These are phyloP conservation scores for Neofelis nebulosa DNA, from an alignment of 2,113 vertebrate species.

Conservation along the genomic window DNA sequence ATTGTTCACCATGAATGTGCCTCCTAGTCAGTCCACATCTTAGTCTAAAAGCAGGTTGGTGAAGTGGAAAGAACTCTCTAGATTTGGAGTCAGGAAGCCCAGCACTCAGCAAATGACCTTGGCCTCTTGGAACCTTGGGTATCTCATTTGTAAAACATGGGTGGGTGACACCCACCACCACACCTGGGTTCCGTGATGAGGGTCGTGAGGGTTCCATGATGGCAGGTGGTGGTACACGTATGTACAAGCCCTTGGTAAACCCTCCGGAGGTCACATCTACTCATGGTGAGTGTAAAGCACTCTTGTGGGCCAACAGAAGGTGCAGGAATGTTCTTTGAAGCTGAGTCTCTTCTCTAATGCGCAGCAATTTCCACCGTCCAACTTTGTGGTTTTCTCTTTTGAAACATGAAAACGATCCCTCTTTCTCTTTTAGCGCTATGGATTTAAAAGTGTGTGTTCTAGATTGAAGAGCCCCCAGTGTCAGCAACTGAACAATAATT, in stretches of 20 bases:
- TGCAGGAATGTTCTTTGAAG: neutral
- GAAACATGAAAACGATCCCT: slow-evolving; percentile 38
- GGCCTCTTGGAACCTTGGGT: neutral
- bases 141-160: neutral
- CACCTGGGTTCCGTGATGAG: neutral
- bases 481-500: slow-evolving; percentile 64
- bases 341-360: slow-evolving; percentile 1
- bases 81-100: neutral
- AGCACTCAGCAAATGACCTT: neutral
- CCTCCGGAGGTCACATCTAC: neutral
- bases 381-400: slow-evolving; percentile 52
- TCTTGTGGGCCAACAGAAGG: neutral
- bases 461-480: slow-evolving; percentile 57
- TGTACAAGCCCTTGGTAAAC: neutral
- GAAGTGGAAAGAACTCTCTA: neutral
- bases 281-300: neutral
- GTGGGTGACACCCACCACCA: neutral
- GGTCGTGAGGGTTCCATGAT: neutral
- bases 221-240: neutral
- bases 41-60: neutral
- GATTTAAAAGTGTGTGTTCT: slow-evolving; percentile 8
- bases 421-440: neutral
- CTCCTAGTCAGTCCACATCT: rapidly evolving
- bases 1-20: neutral
- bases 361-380: neutral